Percentiles rank a stretch among this genome's conserved stretches.
Evolutionary conservation across 1,140 invertebrate genomes (phyloP).

Genomic region (Pseudomyrmex pallidus): DNA sequence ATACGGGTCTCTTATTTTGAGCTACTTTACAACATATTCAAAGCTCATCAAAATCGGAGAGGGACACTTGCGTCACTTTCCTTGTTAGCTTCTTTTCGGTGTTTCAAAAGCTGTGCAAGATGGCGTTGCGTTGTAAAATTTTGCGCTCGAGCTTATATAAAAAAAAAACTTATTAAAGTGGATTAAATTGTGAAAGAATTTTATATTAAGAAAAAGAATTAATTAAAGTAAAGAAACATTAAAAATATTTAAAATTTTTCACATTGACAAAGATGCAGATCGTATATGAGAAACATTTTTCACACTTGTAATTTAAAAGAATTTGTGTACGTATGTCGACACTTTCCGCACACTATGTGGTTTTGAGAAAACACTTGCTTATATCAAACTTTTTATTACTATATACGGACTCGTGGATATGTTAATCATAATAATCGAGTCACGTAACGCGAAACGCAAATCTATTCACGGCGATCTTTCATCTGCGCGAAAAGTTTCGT

Average conservation of each 20-base stretch:
- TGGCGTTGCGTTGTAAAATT: neutral
- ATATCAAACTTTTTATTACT: conserved; percentile 8
- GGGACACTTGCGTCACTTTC: too few relatives aligned
- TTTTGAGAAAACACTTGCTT: neutral
- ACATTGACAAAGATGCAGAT: neutral
- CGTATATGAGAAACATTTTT: too few relatives aligned
- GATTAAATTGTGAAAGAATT: neutral
- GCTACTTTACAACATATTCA: too few relatives aligned
- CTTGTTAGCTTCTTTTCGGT: neutral
- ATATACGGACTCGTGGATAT: neutral
- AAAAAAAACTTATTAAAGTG: neutral
- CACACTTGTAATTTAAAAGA: neutral
- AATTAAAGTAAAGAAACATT: neutral
- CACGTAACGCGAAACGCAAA: conserved; percentile 1
- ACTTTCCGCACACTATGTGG: neutral
- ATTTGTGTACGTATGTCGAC: neutral
- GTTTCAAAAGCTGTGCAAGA: neutral
- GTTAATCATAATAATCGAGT: conserved; percentile 35
- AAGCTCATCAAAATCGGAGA: too few relatives aligned
- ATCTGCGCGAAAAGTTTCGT: conserved; percentile 34
- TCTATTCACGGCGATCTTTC: conserved; percentile 21
- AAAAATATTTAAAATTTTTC: neutral
- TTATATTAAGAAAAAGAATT: neutral
- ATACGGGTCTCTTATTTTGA: too few relatives aligned
- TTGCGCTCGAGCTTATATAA: neutral